Conservation (phyloP, 1,140 invertebrate species). For the Philopotamus ludificatus region DNA sequence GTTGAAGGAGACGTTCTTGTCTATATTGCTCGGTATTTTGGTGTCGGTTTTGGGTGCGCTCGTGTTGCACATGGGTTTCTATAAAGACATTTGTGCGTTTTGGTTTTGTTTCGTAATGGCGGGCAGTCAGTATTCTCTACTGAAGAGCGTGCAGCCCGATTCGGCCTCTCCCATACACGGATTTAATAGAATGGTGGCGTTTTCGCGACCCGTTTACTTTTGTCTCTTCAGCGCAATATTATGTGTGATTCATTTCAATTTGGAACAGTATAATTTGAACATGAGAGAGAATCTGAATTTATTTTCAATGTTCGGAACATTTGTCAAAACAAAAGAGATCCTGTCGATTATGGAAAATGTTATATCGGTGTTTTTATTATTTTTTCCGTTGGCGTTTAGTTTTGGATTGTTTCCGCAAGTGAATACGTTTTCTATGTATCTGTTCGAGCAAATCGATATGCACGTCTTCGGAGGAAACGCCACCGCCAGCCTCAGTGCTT, state of each 20-base stretch:
- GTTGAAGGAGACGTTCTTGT: conserved; percentile 79
- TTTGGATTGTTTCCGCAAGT: conserved; percentile 95
- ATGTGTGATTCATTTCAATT: conserved; percentile 64
- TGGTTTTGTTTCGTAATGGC: conserved; percentile 96
- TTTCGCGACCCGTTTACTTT: conserved; percentile 94
- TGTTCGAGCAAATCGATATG: conserved; percentile 95
- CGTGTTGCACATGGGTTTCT: conserved; percentile 82
- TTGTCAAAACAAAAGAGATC: conserved; percentile 67
- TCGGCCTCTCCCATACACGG: conserved; percentile 97
- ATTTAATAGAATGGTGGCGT: conserved; percentile 94
- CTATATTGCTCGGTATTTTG: conserved; percentile 79
- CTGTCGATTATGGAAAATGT: conserved; percentile 71
- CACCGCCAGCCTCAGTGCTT: conserved; percentile 82
- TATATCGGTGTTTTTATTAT: conserved; percentile 78
- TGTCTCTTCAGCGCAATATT: conserved; percentile 79
- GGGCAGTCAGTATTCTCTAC: conserved; percentile 93
- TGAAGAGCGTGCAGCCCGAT: conserved; percentile 99
- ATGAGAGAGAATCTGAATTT: conserved; percentile 45
- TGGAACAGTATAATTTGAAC: conserved; percentile 48
- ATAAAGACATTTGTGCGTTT: conserved; percentile 89
- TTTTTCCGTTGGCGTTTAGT: conserved; percentile 91
- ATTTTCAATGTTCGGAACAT: conserved; percentile 72
- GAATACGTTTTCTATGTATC: conserved; percentile 94
- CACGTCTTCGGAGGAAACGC: conserved; percentile 97
- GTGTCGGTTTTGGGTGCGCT: conserved; percentile 84